Evolutionary conservation across 2,797 vertebrate species (phyloP), one percentile per base, ranked within the genome.

Genomic region (Odontamblyopus lacepedii): DNA sequence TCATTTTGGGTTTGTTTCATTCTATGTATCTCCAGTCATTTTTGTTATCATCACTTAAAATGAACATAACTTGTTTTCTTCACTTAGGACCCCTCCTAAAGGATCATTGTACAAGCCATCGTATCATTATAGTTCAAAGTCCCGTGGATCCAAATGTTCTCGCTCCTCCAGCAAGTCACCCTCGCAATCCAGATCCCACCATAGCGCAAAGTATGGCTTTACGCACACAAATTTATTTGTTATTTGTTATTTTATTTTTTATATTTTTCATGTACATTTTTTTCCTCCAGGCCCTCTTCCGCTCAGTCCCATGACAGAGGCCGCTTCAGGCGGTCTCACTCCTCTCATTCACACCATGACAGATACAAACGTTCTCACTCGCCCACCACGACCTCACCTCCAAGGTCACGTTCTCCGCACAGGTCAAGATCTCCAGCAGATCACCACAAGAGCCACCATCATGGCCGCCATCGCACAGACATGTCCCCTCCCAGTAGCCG

Each of bases 321-420:
- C 76, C 89, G 81, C 69, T 91, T 94, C 61, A 88, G 90, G 5
- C 95, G 93, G 76, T 95, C 83, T 9, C 92, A 93, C 2, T 92
- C 93, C 76, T 95, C 96, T 69, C 94, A 93, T 13, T 96, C 96
- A 0, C 91, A 95, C 16, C 95, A 93, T 0, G 96, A 95, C 0
- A 95, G 96, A 0, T 98, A 97, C 76, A 96, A 95, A 70, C 95
- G 96, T 0, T 97, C 95, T 0, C 91, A 93, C 53, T 96, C 97
- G 1, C 93, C 96, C 56, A 97, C 96, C 0, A 95, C 96, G 12
- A 91, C 91, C 0, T 92, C 93, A 1, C 92, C 91, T 1, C 84
- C 91, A 66, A 88, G 73, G 41, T 75, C 93, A 0, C 71, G 79
- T 38, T 80, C 86, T 71, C 94, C 92, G 18, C 97, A 95, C 9